These are phyloP conservation scores for Nothocercus nigrocapillus DNA, from an alignment of 2,113 vertebrate species.

Conservation along the genomic window DNA sequence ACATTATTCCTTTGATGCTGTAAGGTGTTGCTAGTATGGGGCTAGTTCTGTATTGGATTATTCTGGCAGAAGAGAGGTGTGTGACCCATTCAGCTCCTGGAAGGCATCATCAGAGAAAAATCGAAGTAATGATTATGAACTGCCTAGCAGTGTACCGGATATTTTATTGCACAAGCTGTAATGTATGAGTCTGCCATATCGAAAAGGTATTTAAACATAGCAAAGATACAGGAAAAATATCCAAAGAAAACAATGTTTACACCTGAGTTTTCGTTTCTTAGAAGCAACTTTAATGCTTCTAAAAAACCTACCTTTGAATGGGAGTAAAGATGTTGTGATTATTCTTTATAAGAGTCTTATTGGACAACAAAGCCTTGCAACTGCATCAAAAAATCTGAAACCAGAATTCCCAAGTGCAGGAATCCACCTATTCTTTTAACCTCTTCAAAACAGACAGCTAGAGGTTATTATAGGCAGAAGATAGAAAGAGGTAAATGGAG, in stretches of 20 bases:
- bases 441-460: background rate
- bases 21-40: background rate
- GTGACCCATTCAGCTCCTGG: background rate
- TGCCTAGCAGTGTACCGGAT: background rate
- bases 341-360: background rate
- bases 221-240: background rate
- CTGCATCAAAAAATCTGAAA: background rate
- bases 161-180: background rate
- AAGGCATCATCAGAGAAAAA: background rate
- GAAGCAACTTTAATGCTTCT: background rate
- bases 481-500: background rate
- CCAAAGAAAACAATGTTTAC: background rate
- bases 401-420: background rate
- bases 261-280: background rate
- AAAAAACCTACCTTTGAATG: background rate
- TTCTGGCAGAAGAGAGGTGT: background rate
- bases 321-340: background rate
- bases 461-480: background rate
- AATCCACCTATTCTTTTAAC: background rate
- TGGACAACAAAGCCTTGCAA: background rate
- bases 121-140: background rate
- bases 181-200: background rate
- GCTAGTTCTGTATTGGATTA: background rate
- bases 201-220: background rate
- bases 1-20: background rate